A percentile compares a stretch with the other conserved stretches of the same genome.
phyloP scores from a whole-genome alignment of 2,888 invertebrate genomes.

The Bembecia ichneumoniformis region DNA sequence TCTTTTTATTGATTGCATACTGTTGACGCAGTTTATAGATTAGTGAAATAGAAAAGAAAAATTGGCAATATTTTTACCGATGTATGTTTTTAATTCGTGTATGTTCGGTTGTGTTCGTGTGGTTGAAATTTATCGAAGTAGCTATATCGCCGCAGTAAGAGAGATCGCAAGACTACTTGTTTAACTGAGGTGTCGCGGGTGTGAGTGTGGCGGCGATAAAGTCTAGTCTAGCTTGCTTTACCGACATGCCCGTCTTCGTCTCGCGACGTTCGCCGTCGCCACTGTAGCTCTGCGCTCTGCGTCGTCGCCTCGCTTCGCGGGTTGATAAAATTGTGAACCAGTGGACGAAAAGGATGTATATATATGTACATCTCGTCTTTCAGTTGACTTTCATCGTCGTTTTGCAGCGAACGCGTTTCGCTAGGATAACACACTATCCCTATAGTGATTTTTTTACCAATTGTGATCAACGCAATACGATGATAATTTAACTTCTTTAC shows the following conservation, averaged over 20 bases:
- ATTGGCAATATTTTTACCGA: conserved; percentile 8
- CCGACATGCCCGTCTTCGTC: conserved; percentile 18
- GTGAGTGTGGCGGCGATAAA: conserved; percentile 53
- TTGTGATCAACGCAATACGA: neutral
- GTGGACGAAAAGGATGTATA: conserved; percentile 67
- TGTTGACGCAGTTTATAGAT: conserved; percentile 9
- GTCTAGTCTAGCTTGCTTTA: conserved; percentile 16
- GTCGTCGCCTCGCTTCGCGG: conserved; percentile 20
- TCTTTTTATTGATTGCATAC: too few species aligned
- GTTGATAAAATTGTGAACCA: conserved; percentile 65
- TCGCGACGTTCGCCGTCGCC: conserved; percentile 23
- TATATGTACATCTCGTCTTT: conserved; percentile 71
- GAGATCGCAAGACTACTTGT: conserved; percentile 47
- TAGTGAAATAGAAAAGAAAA: conserved; percentile 34
- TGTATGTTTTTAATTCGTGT: conserved; percentile 30
- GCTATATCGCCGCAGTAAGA: conserved; percentile 40
- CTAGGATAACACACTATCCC: conserved; percentile 65
- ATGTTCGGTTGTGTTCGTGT: conserved; percentile 43
- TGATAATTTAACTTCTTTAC: conserved; percentile 15
- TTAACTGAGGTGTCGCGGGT: conserved; percentile 41
- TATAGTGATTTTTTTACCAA: conserved; percentile 19
- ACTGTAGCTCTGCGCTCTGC: conserved; percentile 24
- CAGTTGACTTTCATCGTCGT: conserved; percentile 73
- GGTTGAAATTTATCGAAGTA: conserved; percentile 26
- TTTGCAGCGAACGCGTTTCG: conserved; percentile 70